These are phyloP conservation scores for Scelioninae gen. 1 DNA, from an alignment of 2,888 invertebrate species.

Conservation along the genomic window DNA sequence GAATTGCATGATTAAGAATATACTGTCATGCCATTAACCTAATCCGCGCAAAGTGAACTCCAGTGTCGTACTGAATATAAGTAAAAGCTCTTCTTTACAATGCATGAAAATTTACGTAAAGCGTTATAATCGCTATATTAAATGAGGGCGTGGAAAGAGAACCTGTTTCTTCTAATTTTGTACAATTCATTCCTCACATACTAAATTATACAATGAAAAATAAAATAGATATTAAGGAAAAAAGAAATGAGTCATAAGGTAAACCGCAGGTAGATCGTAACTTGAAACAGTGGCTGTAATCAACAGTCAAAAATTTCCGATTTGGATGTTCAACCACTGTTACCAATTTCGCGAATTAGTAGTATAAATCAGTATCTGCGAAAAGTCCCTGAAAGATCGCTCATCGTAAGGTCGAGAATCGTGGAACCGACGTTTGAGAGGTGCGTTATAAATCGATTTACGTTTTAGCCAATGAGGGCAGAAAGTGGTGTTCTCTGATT, in stretches of 20 bases:
- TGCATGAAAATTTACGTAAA: conserved; percentile 60
- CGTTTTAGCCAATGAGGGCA: too few relatives aligned
- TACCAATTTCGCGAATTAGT: conserved; percentile 79
- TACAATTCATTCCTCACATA: conserved; percentile 1
- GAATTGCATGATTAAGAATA: conserved; percentile 69
- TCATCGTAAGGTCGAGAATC: conserved; percentile 78
- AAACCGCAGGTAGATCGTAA: conserved; percentile 16
- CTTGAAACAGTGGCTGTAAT: conserved; percentile 28
- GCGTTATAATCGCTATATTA: conserved; percentile 32
- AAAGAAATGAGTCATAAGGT: conserved; percentile 38
- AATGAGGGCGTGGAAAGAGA: conserved; percentile 21
- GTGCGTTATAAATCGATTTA: conserved; percentile 84
- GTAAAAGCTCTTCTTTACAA: conserved; percentile 54
- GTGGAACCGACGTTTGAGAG: conserved; percentile 74
- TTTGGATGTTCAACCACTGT: conserved; percentile 59
- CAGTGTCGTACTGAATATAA: conserved; percentile 39
- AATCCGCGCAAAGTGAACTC: conserved; percentile 61
- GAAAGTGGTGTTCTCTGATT: conserved; percentile 81
- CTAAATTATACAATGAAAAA: too few relatives aligned
- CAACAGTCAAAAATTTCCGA: conserved; percentile 48
- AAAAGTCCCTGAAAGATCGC: conserved; percentile 77
- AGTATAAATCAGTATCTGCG: conserved; percentile 74
- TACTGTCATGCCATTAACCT: conserved; percentile 64
- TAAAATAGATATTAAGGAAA: background rate
- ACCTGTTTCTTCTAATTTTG: conserved; percentile 10